Evolutionary conservation across 2,113 vertebrate species (phyloP), one percentile per base, ranked within the genome.

Genomic region (Collichthys lucidus): DNA sequence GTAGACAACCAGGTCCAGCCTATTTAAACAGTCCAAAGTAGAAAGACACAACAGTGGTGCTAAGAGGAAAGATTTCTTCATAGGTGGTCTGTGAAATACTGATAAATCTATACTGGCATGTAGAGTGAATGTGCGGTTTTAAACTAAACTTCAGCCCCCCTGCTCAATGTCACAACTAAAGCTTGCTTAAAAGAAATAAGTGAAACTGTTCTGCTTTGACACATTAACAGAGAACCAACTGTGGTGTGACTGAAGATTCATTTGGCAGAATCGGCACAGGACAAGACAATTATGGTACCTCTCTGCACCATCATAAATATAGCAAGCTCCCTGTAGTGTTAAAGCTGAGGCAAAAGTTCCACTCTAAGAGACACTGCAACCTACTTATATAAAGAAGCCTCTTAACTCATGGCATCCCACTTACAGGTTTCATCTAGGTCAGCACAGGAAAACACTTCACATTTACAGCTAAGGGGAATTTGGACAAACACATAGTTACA

Each of bases 381-480:
- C 92, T 84, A 91, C 80, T 92, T 92, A 61, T 65, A 62, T 1
- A 2, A 82, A 80, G 63, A 10, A 80, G 57, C 50, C 75, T 50
- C 74, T 81, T 72, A 75, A 61, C 66, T 61, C 66, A n/a, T 6
- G 19, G 5, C 20, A n/a, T 82, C 69, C 35, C 31, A 67, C 80
- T 84, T 75, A 79, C 10, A 56, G 74, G 17, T 88, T 84, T 83
- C 81, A 87, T 92, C 73, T 89, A 67, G 88, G 90, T 88, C 89
- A 89, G 72, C 22, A 6, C 46, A 57, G 62, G 72, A 57, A 69
- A 77, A 81, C 67, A 47, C 53, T 73, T 79, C 22, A 80, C 26
- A 14, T 88, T 47, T 49, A 42, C 11, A 50, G 79, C 71, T 64
- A 35, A 20, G 15, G 46, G 59, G 3, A 62, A 64, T 77, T 11